These are phyloP conservation scores for Pocillopora grandis DNA, from an alignment of 92 coral and sea anemone species.

Conservation along the genomic window DNA sequence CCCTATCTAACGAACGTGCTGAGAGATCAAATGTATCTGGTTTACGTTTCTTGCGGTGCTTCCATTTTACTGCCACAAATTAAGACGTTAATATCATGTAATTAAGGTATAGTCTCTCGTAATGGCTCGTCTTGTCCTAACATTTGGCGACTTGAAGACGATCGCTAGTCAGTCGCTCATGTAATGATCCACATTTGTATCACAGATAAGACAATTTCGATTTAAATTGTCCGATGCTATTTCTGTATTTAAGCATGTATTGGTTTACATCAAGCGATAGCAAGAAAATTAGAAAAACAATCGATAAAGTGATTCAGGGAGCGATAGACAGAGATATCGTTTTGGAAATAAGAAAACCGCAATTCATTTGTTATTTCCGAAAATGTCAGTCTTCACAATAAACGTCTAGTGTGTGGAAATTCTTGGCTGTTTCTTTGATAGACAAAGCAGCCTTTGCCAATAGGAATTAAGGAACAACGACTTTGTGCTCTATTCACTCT, in stretches of 20 bases:
- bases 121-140: neutral
- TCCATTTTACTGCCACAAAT: neutral
- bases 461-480: neutral
- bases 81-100: neutral
- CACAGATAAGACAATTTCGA: neutral
- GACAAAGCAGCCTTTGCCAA: neutral
- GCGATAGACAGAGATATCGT: too few species aligned
- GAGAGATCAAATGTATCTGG: neutral
- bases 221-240: too few species aligned
- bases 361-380: too few species aligned
- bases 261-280: too few species aligned
- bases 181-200: neutral
- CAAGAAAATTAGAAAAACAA: too few species aligned
- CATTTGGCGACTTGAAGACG: conserved; percentile 16
- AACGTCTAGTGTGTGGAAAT: neutral
- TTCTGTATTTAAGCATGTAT: too few species aligned
- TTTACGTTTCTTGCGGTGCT: neutral
- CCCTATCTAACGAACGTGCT: conserved; percentile 4
- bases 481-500: neutral
- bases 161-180: neutral
- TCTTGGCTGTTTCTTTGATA: neutral
- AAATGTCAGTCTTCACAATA: too few species aligned
- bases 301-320: too few species aligned
- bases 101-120: neutral
- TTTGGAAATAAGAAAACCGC: too few species aligned